Evolutionary conservation across 2,113 vertebrate species (phyloP), one percentile per base, ranked within the genome.

Genomic region (zebrafish (Danio rerio)): DNA sequence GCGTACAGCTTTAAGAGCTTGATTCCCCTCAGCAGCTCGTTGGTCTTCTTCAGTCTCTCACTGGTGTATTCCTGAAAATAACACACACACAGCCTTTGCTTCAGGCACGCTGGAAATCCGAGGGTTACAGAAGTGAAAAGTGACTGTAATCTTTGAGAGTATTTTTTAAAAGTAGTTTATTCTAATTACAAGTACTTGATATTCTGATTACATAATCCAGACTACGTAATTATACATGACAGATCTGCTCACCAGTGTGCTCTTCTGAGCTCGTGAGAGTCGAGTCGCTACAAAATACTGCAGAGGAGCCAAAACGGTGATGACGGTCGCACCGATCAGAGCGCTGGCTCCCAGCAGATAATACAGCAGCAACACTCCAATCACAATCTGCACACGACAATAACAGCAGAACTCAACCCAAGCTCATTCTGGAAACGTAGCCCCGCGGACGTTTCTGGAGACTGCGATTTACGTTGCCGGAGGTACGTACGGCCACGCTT

Each of bases 241-340:
- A 31, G 31, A 31, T 31, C 31, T 31, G 31, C 31, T 31, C 7
- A 99, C 98, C 94, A 99, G 84, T 0, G 98, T 98, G 93, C 95
- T 98, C 88, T 97, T 93, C 89, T 99, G 98, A 21, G 97, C 97
- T 72, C 97, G 96, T 7, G 98, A 99, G 65, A 99, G 95, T 86
- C 97, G 99, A 50, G 98, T 99, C 82, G 98, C 98, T 89, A 99
- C 97, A 52, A 99, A 98, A 86, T 99, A 99, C 91, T 99, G 98
- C 52, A 99, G 95, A 1, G 98, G 98, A 31, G 97, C 98, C 84
- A 99, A 93, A 1, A 97, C 92, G 21, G 96, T 95, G 87, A 99
- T 99, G 83, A 99, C 96, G 0, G 95, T 96, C 1, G 98, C 98
- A 89, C 98, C 98, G 59, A 99, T 98, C 90, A 99, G 95, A 93